These are phyloP conservation scores for Charadrius vociferus DNA, from an alignment of 2,113 vertebrate species.

Conservation along the genomic window DNA sequence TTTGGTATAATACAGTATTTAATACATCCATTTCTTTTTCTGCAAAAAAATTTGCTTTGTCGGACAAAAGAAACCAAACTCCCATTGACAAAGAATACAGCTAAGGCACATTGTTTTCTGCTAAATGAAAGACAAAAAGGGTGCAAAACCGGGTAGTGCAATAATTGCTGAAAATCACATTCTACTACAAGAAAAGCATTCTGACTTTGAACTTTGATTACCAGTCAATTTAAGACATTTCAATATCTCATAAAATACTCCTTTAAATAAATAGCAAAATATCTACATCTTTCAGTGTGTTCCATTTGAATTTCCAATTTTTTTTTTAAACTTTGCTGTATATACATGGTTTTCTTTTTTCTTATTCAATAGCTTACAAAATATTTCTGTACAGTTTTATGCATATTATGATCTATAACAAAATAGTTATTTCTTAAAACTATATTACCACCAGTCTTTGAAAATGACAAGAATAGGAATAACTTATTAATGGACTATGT, in stretches of 20 bases:
- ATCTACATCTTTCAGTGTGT: constrained; percentile 82
- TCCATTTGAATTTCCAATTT: constrained; percentile 67
- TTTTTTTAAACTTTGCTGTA: constrained; percentile 68
- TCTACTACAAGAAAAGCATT: constrained; percentile 89
- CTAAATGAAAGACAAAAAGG: constrained; percentile 78
- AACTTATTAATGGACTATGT: constrained; percentile 69
- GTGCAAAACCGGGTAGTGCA: constrained; percentile 87
- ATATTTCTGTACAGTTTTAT: constrained; percentile 84
- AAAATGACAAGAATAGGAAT: constrained; percentile 69
- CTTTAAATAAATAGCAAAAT: constrained; percentile 96
- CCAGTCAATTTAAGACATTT: constrained; percentile 78
- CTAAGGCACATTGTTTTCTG: constrained; percentile 93
- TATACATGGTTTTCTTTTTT: constrained; percentile 74
- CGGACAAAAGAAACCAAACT: constrained; percentile 81
- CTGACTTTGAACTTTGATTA: constrained; percentile 77
- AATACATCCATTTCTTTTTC: constrained; percentile 82
- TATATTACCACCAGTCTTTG: constrained; percentile 77
- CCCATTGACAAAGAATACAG: constrained; percentile 83
- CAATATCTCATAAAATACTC: constrained; percentile 85
- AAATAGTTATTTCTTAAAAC: constrained; percentile 83
- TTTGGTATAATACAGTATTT: constrained; percentile 90
- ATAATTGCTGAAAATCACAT: constrained; percentile 88
- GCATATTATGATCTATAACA: constrained; percentile 82
- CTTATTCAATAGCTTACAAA: constrained; percentile 82
- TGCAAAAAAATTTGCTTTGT: constrained; percentile 80